Conservation (phyloP, 2,888 invertebrate species). For the Melanchra persicariae region DNA sequence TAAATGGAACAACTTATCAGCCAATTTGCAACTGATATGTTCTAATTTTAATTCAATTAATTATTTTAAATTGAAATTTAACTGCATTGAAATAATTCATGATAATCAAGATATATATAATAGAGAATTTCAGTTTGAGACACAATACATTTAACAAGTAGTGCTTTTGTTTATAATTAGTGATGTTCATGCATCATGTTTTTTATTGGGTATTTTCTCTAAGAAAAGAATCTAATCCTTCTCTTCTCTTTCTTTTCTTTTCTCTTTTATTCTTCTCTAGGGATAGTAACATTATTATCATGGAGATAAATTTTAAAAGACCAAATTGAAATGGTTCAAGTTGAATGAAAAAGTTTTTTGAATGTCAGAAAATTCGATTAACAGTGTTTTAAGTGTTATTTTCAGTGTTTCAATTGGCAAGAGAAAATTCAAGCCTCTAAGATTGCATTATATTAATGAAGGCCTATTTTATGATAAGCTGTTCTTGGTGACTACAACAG, state of each 20-base stretch:
- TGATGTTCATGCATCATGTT: too few species aligned
- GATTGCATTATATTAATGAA: too few species aligned
- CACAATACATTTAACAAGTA: not conserved
- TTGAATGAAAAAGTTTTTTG: not conserved
- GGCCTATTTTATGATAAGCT: too few species aligned
- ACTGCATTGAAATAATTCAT: not conserved
- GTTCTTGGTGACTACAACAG: too few species aligned
- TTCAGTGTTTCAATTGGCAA: not conserved
- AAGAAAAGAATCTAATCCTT: not conserved
- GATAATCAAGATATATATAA: too few species aligned
- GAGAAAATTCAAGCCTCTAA: too few species aligned
- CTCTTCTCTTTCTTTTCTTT: too few species aligned
- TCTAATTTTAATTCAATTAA: not conserved
- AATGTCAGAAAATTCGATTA: not conserved
- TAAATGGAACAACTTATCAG: conserved; percentile 27
- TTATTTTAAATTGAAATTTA: conserved; percentile 9
- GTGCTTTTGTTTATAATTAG: not conserved
- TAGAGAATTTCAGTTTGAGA: not conserved
- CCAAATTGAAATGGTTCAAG: not conserved
- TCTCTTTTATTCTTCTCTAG: too few species aligned
- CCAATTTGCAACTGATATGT: conserved; percentile 27
- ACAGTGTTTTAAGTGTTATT: not conserved
- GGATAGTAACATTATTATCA: not conserved
- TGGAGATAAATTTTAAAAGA: not conserved
- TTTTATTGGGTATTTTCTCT: not conserved